phyloP scores from a whole-genome alignment of 2,888 invertebrate species.

The Melanotus villosus region DNA sequence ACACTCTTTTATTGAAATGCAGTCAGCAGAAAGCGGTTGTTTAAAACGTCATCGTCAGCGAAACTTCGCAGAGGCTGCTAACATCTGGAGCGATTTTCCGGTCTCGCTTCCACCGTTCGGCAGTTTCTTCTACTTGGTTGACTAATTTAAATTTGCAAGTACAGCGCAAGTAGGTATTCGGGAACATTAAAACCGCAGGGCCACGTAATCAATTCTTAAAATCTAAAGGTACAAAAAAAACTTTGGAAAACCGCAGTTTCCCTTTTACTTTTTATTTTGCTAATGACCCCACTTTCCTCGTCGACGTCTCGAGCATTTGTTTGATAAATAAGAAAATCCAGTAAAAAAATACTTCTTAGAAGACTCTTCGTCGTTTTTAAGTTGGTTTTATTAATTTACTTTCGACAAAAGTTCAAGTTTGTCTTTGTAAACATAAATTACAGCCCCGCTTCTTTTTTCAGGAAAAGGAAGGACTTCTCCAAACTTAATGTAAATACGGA shows the following conservation, averaged over 20 bases:
- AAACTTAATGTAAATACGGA: too few species aligned
- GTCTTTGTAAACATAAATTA: background rate
- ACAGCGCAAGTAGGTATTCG: conserved; percentile 30
- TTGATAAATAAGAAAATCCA: conserved; percentile 15
- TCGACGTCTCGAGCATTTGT: conserved; percentile 23
- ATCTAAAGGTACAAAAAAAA: conserved; percentile 33
- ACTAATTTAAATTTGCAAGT: conserved; percentile 46
- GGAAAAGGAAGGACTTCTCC: too few species aligned
- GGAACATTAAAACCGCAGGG: conserved; percentile 9
- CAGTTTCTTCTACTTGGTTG: conserved; percentile 34
- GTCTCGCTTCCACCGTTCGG: conserved; percentile 34
- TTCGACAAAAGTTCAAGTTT: conserved; percentile 4
- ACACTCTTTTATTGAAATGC: conserved; percentile 47
- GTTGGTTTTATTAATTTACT: conserved; percentile 18
- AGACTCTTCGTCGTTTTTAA: conserved; percentile 1
- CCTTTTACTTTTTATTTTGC: conserved; percentile 6
- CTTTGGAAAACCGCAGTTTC: background rate
- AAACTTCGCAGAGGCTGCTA: conserved; percentile 31
- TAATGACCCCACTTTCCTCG: conserved; percentile 26
- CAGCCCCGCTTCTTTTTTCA: background rate
- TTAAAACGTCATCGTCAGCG: conserved; percentile 48
- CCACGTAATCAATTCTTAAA: conserved; percentile 49
- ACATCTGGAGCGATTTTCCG: conserved; percentile 48
- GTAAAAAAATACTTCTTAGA: conserved; percentile 6
- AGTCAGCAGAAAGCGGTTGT: conserved; percentile 45